Evolutionary conservation across 2,113 vertebrate species (phyloP).

Genomic region (Otus sunia): DNA sequence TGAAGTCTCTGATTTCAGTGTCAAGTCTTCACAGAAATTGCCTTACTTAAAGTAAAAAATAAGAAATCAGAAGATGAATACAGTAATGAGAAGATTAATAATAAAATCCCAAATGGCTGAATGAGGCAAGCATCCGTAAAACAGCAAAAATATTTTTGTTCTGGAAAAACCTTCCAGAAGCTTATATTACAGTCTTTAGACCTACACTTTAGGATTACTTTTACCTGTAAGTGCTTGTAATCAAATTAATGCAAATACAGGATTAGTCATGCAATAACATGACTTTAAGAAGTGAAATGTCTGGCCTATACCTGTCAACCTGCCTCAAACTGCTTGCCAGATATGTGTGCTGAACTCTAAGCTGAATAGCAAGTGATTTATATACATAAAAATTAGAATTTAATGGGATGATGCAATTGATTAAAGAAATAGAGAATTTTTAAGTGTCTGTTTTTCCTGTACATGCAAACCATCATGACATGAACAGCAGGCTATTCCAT

Average conservation of each 20-base stretch:
- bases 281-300: constrained; percentile 15
- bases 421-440: not conserved
- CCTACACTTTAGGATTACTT: constrained; percentile 8
- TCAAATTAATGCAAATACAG: constrained; percentile 24
- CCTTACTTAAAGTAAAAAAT: constrained; percentile 63
- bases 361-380: not conserved
- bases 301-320: not conserved
- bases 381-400: not conserved
- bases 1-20: constrained; percentile 70
- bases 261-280: constrained; percentile 25
- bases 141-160: constrained; percentile 14
- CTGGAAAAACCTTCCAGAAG: constrained; percentile 27
- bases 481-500: not conserved
- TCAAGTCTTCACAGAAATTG: constrained; percentile 60
- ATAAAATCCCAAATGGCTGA: constrained; percentile 63
- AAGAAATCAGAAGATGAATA: constrained; percentile 65
- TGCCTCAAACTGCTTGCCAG: not conserved
- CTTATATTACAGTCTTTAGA: constrained; percentile 22
- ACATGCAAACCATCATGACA: not conserved
- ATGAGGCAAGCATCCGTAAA: constrained; percentile 22
- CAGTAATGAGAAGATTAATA: constrained; percentile 62
- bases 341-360: not conserved
- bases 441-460: not conserved
- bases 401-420: not conserved
- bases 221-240: constrained; percentile 39